These are phyloP conservation scores for Chymomyza caudatula DNA, from an alignment of 2,888 invertebrate genomes.

Conservation along the genomic window DNA sequence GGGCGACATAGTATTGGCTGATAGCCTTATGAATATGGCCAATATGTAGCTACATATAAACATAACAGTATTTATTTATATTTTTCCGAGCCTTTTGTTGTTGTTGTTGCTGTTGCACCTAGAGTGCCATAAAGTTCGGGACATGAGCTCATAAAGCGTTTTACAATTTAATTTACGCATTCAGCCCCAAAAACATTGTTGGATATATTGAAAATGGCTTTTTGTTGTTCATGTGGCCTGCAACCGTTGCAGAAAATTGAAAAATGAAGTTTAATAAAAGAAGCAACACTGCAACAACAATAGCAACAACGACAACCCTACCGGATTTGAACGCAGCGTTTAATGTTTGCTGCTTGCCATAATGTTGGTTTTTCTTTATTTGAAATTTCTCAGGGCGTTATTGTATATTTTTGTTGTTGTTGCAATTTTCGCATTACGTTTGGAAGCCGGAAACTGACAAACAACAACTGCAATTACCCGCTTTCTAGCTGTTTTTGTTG, in stretches of 20 bases:
- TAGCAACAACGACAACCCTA: not conserved
- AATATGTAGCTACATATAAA: not conserved
- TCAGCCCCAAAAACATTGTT: conserved; percentile 7
- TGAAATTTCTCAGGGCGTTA: not conserved
- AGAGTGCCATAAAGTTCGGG: conserved; percentile 12
- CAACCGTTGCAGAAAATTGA: conserved; percentile 32
- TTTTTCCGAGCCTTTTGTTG: not conserved
- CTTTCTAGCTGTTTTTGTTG: not conserved
- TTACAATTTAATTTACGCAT: conserved; percentile 45
- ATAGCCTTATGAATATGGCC: not conserved
- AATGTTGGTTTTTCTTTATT: conserved; percentile 29
- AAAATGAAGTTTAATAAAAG: conserved; percentile 18
- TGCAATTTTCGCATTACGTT: conserved; percentile 14
- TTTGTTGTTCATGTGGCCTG: not conserved
- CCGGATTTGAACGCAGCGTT: not conserved
- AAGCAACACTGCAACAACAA: not conserved
- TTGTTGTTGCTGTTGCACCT: conserved; percentile 7
- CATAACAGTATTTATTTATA: not conserved
- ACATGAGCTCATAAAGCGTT: conserved; percentile 49
- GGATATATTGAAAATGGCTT: not conserved
- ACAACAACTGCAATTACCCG: not conserved
- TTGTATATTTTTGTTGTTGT: not conserved
- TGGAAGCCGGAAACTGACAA: not conserved
- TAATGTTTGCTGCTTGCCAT: conserved; percentile 12
- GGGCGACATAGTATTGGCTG: no score